Evolutionary conservation across 2,797 vertebrate genomes (phyloP).

Genomic region (Rhodeus uyekii): DNA sequence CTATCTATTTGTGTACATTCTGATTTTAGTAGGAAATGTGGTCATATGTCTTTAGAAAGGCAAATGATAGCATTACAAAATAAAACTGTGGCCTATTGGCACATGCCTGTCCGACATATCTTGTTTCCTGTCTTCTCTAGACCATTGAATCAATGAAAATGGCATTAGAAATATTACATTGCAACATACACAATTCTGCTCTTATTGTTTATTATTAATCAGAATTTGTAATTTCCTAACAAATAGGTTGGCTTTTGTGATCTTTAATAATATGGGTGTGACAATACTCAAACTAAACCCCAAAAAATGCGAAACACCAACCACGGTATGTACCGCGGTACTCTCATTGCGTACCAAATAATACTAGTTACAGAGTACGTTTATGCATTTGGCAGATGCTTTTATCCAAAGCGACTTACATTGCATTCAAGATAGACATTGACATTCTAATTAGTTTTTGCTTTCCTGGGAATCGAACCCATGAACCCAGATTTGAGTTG

Average conservation of each 20-base stretch:
- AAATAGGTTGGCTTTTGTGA: not conserved
- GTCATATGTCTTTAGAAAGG: not conserved
- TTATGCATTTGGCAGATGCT: too few species aligned
- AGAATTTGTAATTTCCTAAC: not conserved
- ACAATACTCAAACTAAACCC: too few species aligned
- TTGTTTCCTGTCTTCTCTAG: not conserved
- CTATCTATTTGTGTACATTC: conserved; percentile 27
- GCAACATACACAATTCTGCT: not conserved
- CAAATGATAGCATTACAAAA: not conserved
- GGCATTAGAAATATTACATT: not conserved
- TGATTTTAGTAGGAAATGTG: not conserved
- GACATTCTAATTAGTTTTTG: too few species aligned
- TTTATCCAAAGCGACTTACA: too few species aligned
- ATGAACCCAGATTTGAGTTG: too few species aligned
- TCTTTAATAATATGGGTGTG: not conserved
- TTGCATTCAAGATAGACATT: too few species aligned
- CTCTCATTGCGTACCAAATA: too few species aligned
- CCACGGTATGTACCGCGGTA: too few species aligned
- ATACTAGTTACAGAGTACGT: too few species aligned
- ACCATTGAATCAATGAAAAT: not conserved
- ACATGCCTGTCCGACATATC: not conserved
- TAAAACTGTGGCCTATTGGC: not conserved
- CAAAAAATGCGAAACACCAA: too few species aligned
- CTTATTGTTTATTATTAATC: not conserved
- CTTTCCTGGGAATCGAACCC: too few species aligned